These are phyloP conservation scores for Lates japonicus DNA, from an alignment of 2,797 vertebrate species.

Conservation along the genomic window DNA sequence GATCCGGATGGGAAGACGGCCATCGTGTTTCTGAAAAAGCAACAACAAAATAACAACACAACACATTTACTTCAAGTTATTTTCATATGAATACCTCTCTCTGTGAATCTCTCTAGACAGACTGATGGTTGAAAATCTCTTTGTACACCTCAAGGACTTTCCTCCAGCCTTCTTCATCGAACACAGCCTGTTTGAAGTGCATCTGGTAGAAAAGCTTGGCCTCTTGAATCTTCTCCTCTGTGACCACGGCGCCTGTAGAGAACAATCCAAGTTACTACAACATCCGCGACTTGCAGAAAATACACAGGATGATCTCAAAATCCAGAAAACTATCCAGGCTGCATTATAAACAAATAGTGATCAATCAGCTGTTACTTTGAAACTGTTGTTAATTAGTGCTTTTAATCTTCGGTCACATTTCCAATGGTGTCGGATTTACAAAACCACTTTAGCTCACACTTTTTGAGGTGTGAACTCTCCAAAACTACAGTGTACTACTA, in stretches of 20 bases:
- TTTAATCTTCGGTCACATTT: too few species aligned
- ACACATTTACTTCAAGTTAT: constrained; percentile 14
- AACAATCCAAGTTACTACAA: constrained; percentile 11
- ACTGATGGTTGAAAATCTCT: background rate
- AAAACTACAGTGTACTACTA: background rate
- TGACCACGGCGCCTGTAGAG: constrained; percentile 82
- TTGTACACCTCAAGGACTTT: constrained; percentile 82
- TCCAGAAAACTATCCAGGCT: background rate
- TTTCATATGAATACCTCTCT: background rate
- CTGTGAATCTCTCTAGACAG: background rate
- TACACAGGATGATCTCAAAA: background rate
- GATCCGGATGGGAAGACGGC: constrained; percentile 86
- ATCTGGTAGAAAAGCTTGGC: constrained; percentile 87
- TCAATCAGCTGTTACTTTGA: too few species aligned
- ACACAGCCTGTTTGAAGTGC: constrained; percentile 86
- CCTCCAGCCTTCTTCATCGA: constrained; percentile 87
- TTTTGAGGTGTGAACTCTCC: too few species aligned
- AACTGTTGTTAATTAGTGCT: too few species aligned
- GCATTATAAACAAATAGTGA: background rate
- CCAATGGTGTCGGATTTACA: background rate
- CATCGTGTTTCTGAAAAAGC: constrained; percentile 83
- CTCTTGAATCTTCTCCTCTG: constrained; percentile 88
- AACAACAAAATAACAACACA: background rate
- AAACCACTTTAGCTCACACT: background rate
- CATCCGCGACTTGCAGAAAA: background rate